Evolutionary conservation across 2,113 vertebrate species (phyloP), one percentile per base, ranked within the genome.

Genomic region (Calypte anna): DNA sequence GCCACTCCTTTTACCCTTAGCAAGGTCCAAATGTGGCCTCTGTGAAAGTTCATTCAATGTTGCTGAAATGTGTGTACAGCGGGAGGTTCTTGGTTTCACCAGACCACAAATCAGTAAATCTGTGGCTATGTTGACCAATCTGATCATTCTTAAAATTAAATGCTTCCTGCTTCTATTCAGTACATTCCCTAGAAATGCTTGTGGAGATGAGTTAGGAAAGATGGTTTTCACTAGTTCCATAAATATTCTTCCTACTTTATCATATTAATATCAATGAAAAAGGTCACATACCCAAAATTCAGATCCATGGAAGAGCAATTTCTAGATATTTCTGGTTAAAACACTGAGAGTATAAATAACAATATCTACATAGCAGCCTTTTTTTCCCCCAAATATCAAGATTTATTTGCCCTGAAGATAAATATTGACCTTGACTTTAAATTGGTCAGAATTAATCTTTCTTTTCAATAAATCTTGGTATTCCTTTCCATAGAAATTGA

Each of bases 361-460:
- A 16, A 10, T 48, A 43, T 23, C 51, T 66, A 70, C 11, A 27
- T 36, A 72, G 12, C 6, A 76, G 9, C 24, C 30, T 91, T 22
- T 82, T 89, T n/a, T 86, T 91, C 91, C 86, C 64, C 79, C 75
- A 66, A 86, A 90, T 75, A 88, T 76, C 0, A 2, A 27, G 69
- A 93, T 94, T 86, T 93, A 92, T 94, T 64, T 86, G 31, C 50
- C 30, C 48, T 62, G 7, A 51, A 19, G 7, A 79, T 62, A 96
- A 82, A 82, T 94, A 88, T 69, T 96, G 90, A 95, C 82, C 69
- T 76, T 79, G 40, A 50, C 40, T 94, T 88, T 93, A 94, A 95
- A 83, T 72, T 91, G 86, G 30, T 94, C 86, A 93, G 54, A 90
- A 94, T 83, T 86, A 81, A 75, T 93, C 82, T 90, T 95, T 90